Base-by-base conservation (phyloP, 2,888 invertebrate genomes). In the Xylota segnis region DNA sequence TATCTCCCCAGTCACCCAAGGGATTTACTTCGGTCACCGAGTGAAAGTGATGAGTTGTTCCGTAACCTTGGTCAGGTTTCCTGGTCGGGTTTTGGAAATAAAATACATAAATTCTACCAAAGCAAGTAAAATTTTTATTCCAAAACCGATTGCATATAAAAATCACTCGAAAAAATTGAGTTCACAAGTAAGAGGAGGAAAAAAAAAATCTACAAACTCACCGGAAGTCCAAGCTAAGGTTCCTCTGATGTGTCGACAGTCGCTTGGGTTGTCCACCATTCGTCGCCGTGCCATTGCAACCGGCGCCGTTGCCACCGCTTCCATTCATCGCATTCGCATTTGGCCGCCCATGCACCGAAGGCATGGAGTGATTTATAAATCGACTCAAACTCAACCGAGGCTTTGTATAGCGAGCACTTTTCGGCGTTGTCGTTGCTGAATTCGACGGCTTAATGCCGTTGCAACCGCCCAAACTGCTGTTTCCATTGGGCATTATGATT, bases 161-260 rank as follows among this genome's bases (percentile, higher is more conserved):
- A 34, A 1, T 10, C 34, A 34, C 9, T 9, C 34, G 10, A 34
- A 6, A 34, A 3, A 3, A 34, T n/a, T n/a, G n/a, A 34, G 10
- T 34, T 10, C 34, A 10, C 14, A 14, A n/a, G n/a, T n/a, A n/a
- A 32, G 3, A 29, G 7, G 34, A 56, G 32, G 7, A 32, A 45
- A 72, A 68, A 78, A 54, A 68, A 5, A 18, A 23, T 89, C 91
- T 91, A 65, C 4, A 23, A 43, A 90, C 92, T 91, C 87, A 97
- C 97, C 97, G 96, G 93, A 97, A 97, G 93, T 97, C 97, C 92
- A 97, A 94, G 91, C 97, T 97, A 90, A 97, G 95, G 93, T 97
- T 97, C 91, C 97, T 95, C 93, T 97, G 97, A 93, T 97, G 97
- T 70, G 93, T 93, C 83, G 93, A 92, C 87, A 92, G 88, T 65